Conservation (phyloP, 2,113 vertebrate genomes). For the Irena cyanogastra region DNA sequence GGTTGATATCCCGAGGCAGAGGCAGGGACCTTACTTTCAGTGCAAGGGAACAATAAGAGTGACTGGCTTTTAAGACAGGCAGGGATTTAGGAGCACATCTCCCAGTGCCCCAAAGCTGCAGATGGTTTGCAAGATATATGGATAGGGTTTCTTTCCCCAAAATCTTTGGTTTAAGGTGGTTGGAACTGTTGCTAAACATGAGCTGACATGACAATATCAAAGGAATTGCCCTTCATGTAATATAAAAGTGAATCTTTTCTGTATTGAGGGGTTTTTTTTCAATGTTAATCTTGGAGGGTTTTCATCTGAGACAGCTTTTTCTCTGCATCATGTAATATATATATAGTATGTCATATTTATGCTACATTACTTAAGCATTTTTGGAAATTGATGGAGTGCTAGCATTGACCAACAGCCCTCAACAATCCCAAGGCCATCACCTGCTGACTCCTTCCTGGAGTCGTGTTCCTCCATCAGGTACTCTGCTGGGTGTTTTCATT, state of each 20-base stretch:
- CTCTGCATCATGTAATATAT: background rate
- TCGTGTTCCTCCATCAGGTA: background rate
- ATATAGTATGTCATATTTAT: background rate
- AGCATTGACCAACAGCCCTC: background rate
- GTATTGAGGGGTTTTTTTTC: background rate
- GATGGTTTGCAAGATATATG: background rate
- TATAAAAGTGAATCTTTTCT: background rate
- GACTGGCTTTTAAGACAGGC: background rate
- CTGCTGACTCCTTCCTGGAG: background rate
- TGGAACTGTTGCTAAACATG: background rate
- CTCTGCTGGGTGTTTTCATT: background rate
- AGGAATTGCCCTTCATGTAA: background rate
- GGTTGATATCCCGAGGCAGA: background rate
- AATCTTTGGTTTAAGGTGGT: background rate
- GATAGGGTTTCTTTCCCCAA: fast-evolving
- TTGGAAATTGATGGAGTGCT: background rate
- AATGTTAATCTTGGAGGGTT: background rate
- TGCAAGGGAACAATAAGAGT: background rate
- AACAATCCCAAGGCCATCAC: background rate
- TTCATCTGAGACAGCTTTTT: background rate
- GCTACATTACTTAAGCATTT: background rate
- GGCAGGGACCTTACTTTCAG: background rate
- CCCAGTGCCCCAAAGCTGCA: background rate
- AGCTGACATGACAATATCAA: background rate
- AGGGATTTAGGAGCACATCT: background rate